These are phyloP conservation scores for Pseudopleuronectes americanus DNA, from an alignment of 2,797 vertebrate species.

Conservation along the genomic window DNA sequence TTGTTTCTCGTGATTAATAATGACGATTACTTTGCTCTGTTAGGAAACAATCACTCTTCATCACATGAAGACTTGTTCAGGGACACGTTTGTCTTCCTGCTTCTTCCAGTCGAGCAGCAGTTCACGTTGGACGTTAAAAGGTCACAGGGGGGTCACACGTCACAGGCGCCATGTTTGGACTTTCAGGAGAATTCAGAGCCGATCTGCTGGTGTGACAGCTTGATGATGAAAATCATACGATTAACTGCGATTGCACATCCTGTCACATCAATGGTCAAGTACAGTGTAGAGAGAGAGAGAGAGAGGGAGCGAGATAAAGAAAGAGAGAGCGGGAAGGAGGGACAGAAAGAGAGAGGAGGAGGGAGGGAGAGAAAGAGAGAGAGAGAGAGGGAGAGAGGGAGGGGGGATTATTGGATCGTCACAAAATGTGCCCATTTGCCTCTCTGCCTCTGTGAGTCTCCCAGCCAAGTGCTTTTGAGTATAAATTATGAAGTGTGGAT, in stretches of 20 bases:
- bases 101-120: neutral
- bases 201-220: slow-evolving; percentile 16
- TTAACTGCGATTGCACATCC: slow-evolving; percentile 31
- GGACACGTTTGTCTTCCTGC: neutral
- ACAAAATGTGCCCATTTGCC: slow-evolving; percentile 73
- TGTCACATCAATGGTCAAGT: slow-evolving; percentile 28
- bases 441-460: slow-evolving; percentile 69
- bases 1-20: neutral
- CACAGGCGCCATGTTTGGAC: neutral
- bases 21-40: neutral
- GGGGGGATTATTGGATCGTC: slow-evolving; percentile 59
- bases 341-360: neutral
- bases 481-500: slow-evolving; percentile 80
- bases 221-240: slow-evolving; percentile 20
- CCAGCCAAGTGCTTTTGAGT: slow-evolving; percentile 72
- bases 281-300: slow-evolving; percentile 22
- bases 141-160: neutral
- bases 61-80: neutral
- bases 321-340: neutral
- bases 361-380: slow-evolving; percentile 11
- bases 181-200: slow-evolving; percentile 11
- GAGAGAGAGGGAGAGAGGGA: slow-evolving; percentile 11
- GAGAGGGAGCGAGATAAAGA: neutral
- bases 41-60: neutral
- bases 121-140: too few species aligned